Evolutionary conservation across 2,113 vertebrate species (phyloP), one percentile per base, ranked within the genome.

Genomic region (Silurus glanis): DNA sequence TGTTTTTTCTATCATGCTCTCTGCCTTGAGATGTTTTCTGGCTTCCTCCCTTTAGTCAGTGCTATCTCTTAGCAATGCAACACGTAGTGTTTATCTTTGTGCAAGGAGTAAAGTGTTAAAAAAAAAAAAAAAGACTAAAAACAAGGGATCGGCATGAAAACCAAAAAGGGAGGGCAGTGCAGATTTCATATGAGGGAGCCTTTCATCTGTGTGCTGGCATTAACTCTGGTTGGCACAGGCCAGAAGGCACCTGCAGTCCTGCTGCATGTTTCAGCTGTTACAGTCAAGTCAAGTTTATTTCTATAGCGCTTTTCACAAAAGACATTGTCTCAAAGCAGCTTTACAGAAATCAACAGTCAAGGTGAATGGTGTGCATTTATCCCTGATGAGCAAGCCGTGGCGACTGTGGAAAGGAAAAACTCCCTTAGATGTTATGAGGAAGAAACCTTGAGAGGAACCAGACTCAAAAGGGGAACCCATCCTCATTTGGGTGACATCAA

Each of bases 201-300:
- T 83, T 75, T 89, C 72, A 85, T 89, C 80, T 87, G 0, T 66
- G 19, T 86, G 59, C 69, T 87, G 85, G 85, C 78, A 76, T 78
- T 45, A 78, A 62, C 62, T 61, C 59, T 55, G n/a, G 37, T 78
- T 89, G 82, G 85, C 88, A 85, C 78, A 85, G 80, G 62, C 37
- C 51, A 85, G 45, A 6, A 76, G 83, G 71, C 88, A 82, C 82
- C 82, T 82, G 85, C 71, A 23, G 71, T 45, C 71, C n/a, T 87
- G 85, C 74, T 83, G 62, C 61, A 74, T 4, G 72, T 80, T 83
- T 82, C 53, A 56, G 71, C 51, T 55, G 47, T 83, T 88, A 28
- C 56, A n/a, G n/a, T n/a, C n/a, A n/a, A n/a, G n/a, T n/a, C n/a
- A n/a, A n/a, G n/a, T n/a, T n/a, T n/a, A n/a, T n/a, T n/a, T n/a